Base-by-base conservation (phyloP, 2,113 vertebrate species). In the Turdus rufiventris region DNA sequence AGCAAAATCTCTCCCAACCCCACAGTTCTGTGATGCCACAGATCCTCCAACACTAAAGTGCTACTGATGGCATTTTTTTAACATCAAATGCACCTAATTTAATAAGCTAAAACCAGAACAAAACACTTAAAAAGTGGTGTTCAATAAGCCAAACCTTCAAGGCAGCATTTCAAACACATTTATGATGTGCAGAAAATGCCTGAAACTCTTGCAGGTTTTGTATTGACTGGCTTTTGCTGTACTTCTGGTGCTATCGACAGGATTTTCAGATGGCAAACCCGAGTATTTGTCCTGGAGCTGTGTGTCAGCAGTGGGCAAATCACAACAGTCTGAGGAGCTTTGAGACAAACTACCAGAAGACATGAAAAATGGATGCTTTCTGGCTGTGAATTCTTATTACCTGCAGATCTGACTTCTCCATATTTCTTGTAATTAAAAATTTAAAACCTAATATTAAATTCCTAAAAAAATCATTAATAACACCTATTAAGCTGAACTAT, bases 341-440 rank as follows among this genome's bases (percentile, higher is more conserved):
- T 71, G 38, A 81, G 58, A 76, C n/a, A 63, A 85, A 48, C 45
- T 68, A 40, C 25, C 58, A 45, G 77, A 71, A 89, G 3, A 86
- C 70, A 67, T 94, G 66, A 76, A 76, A 93, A 93, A 65, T 63
- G 3, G 45, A 15, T 85, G 12, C 12, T 75, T 84, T 54, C 58
- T 88, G 53, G 24, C 42, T 91, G 76, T 68, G 77, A 80, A 56
- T 83, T 93, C 67, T 67, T 88, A 57, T 23, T 84, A 80, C 77
- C 71, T 93, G 78, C 54, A 60, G 68, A 47, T 56, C 81, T 76
- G 45, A 60, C 51, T 65, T 87, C 36, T 82, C n/a, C 20, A 47
- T 71, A 62, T 95, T 92, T 93, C 91, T 91, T 76, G 67, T 50
- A 88, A 73, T 94, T 90, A 91, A 94, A 94, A 75, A 86, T 90